Percentiles rank a stretch among this genome's conserved stretches.
Evolutionary conservation across 2,113 vertebrate species (phyloP).

Genomic region (Picathartes gymnocephalus): DNA sequence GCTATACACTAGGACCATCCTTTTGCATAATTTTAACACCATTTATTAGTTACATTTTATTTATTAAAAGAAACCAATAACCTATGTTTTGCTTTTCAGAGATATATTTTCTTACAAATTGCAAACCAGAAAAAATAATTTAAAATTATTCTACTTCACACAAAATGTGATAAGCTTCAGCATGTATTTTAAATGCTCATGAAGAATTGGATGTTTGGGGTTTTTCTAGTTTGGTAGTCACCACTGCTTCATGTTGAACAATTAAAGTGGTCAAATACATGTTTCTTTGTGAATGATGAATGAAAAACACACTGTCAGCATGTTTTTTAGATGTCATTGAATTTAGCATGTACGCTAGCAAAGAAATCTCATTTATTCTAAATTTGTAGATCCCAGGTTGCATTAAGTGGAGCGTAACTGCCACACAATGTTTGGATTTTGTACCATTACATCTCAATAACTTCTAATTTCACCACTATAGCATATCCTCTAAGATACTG

Average conservation of each 20-base stretch:
- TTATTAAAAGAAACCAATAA: neutral
- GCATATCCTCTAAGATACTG: neutral
- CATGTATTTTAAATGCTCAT: neutral
- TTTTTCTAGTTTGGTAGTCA: neutral
- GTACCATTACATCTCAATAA: neutral
- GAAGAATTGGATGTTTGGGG: neutral
- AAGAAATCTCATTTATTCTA: conserved; percentile 26
- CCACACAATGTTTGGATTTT: neutral
- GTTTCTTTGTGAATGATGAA: neutral
- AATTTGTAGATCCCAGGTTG: conserved; percentile 8
- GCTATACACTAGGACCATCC: neutral
- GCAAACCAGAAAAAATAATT: neutral
- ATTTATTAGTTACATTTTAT: neutral
- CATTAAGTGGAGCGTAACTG: neutral
- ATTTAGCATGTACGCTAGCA: conserved; percentile 1
- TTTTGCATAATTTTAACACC: neutral
- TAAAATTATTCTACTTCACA: neutral
- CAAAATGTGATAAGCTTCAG: neutral
- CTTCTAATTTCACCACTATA: conserved; percentile 1
- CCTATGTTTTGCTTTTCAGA: neutral
- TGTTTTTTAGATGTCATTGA: neutral
- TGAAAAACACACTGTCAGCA: neutral
- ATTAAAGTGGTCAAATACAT: neutral
- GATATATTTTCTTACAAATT: neutral
- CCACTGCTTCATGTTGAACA: neutral